Base-by-base conservation (phyloP, 2,888 invertebrate genomes). In the Achlya flavicornis region DNA sequence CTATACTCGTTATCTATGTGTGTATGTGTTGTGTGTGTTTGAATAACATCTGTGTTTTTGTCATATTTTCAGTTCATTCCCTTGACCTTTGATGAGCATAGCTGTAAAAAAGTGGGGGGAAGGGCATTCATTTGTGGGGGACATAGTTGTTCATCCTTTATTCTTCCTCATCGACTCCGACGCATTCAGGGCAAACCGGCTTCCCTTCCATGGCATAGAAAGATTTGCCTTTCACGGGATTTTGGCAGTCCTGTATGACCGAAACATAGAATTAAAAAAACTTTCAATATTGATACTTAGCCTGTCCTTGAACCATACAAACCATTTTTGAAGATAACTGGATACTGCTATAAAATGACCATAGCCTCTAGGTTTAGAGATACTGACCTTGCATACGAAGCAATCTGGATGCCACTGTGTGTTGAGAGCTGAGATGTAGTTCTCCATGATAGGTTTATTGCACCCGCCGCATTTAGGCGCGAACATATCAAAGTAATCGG, bases 401-500 rank as follows among this genome's bases (percentile, higher is more conserved):
- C 99, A 99, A 86, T 99, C 98, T 11, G 99, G 97, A 92, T 99
- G 99, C 99, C 99, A 99, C 90, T 99, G 99, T 73, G 97, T 97
- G 93, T 98, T 98, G 75, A 99, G 95, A 62, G 99, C 99, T 41
- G 99, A 98, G 88, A 99, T 99, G 90, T 99, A 99, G 91, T 99
- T 99, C 93, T 98, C 98, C 96, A 98, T 98, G 83, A 99, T 99
- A 73, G 99, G 97, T 63, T 98, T 96, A 83, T 95, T 97, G 95
- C 99, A 99, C 57, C 98, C 99, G 62, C 98, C 98, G 92, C 99
- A 99, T 87, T 99, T 98, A 4, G 99, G 99, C 8, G 99, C 99
- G 91, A 99, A 99, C 97, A 98, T 97, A 83, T 98, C 98, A 88
- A 99, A 98, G 93, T 99, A 99, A 87, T 99, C 99, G 70, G 97